These are phyloP conservation scores for Speoplatyrhinus poulsoni DNA, from an alignment of 2,113 vertebrate genomes.

Conservation along the genomic window DNA sequence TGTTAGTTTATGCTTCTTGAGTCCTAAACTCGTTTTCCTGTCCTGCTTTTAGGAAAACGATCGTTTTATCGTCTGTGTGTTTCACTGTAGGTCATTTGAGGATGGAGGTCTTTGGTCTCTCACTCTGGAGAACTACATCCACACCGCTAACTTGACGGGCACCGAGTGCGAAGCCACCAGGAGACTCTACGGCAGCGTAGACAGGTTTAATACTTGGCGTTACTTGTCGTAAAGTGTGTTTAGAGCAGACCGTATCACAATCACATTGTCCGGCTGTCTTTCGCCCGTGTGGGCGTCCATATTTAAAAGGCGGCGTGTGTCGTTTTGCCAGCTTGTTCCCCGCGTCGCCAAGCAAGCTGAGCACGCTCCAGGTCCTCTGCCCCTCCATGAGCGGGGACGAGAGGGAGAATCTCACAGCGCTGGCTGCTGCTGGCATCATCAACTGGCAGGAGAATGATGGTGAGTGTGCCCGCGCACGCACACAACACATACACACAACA, in stretches of 20 bases:
- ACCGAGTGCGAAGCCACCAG: constrained; percentile 70
- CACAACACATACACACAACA: constrained; percentile 2
- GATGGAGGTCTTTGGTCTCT: constrained; percentile 90
- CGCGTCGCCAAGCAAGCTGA: constrained; percentile 83
- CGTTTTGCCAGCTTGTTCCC: constrained; percentile 82
- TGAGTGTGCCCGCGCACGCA: constrained; percentile 63
- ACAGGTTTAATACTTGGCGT: constrained; percentile 75
- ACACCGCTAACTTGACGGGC: constrained; percentile 47
- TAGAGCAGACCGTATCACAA: background rate
- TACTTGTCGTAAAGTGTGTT: background rate
- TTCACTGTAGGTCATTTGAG: constrained; percentile 79
- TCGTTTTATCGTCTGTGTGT: background rate
- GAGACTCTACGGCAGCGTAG: constrained; percentile 77
- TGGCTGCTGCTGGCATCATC: constrained; percentile 85
- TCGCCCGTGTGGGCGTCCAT: background rate
- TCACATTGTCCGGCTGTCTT: background rate
- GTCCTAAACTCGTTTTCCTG: background rate
- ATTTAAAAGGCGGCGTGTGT: constrained; percentile 11
- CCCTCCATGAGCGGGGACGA: constrained; percentile 81
- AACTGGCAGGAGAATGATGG: constrained; percentile 77
- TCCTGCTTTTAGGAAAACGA: background rate
- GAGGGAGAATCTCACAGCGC: constrained; percentile 80
- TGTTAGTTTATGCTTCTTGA: no score
- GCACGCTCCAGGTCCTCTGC: constrained; percentile 87
- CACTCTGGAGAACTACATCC: constrained; percentile 81